A percentile compares a stretch with the other conserved stretches of the same genome.
Conservation (phyloP, 2,113 vertebrate genomes). For the Tenrec ecaudatus region DNA sequence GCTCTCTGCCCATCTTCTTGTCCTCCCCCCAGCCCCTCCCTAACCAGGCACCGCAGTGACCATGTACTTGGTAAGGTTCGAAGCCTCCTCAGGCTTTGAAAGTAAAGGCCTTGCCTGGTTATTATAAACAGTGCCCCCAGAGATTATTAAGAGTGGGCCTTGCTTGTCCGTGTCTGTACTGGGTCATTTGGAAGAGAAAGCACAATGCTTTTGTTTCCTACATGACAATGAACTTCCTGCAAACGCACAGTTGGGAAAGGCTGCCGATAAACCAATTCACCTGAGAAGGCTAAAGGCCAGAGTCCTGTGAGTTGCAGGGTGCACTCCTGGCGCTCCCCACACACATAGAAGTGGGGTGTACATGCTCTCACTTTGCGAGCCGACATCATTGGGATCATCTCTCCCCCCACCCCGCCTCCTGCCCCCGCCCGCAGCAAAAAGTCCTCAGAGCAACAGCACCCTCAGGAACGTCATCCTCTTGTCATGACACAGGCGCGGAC, state of each 20-base stretch:
- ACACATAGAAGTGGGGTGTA: accelerated
- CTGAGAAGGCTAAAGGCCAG: background rate
- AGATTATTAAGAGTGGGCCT: background rate
- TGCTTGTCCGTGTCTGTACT: background rate
- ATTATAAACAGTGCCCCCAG: background rate
- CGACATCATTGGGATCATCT: accelerated
- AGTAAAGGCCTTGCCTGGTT: background rate
- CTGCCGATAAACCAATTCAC: background rate
- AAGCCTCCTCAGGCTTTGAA: background rate
- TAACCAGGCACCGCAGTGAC: background rate
- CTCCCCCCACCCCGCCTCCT: too few relatives aligned
- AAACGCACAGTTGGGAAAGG: background rate
- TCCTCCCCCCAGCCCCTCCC: background rate
- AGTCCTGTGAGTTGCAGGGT: accelerated
- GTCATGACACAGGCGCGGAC: accelerated
- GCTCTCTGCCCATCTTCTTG: background rate
- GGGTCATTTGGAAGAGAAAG: background rate
- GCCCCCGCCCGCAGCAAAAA: background rate
- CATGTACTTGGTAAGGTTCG: accelerated
- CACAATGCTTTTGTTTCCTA: background rate
- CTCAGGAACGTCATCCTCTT: background rate
- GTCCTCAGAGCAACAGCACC: background rate
- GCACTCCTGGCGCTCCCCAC: accelerated
- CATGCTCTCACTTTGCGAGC: accelerated
- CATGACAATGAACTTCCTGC: background rate